Evolutionary conservation across 1,140 invertebrate species (phyloP).

Genomic region (Lerema accius): DNA sequence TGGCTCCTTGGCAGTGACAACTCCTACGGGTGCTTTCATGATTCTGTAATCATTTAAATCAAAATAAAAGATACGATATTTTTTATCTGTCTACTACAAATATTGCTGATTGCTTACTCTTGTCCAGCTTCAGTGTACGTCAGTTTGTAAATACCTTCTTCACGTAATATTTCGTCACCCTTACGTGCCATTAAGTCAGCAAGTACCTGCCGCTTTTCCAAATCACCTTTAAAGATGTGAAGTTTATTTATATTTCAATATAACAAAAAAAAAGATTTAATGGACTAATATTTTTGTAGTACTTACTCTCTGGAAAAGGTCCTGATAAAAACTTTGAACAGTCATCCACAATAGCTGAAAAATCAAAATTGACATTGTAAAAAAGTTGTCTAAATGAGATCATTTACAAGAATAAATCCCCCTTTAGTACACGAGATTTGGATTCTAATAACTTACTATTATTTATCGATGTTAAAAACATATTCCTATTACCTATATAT

Average conservation of each 20-base stretch:
- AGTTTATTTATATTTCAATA: too few relatives aligned
- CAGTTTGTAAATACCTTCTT: constrained; percentile 54
- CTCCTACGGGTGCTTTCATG: constrained; percentile 51
- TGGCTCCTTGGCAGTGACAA: constrained; percentile 38
- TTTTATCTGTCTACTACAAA: too few relatives aligned
- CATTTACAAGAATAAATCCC: too few relatives aligned
- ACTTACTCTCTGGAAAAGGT: constrained; percentile 61
- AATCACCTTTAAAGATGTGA: constrained; percentile 41
- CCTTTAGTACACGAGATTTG: too few relatives aligned
- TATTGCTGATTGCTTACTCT: constrained; percentile 52
- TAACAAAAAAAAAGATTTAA: too few relatives aligned
- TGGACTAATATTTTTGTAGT: not conserved
- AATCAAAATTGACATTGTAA: too few relatives aligned
- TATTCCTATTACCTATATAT: too few relatives aligned
- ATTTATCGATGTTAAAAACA: too few relatives aligned
- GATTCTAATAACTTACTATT: too few relatives aligned
- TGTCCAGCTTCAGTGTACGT: constrained; percentile 54
- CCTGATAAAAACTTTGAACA: constrained; percentile 55
- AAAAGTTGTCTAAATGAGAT: too few relatives aligned
- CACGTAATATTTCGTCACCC: constrained; percentile 45
- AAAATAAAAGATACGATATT: constrained; percentile 6
- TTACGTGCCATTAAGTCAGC: constrained; percentile 58
- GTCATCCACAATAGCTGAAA: constrained; percentile 53
- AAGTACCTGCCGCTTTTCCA: constrained; percentile 53
- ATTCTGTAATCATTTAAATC: constrained; percentile 37